Percentiles rank a stretch among this genome's conserved stretches.
Conservation (phyloP, 2,113 vertebrate genomes). For the Sisor rabdophorus region DNA sequence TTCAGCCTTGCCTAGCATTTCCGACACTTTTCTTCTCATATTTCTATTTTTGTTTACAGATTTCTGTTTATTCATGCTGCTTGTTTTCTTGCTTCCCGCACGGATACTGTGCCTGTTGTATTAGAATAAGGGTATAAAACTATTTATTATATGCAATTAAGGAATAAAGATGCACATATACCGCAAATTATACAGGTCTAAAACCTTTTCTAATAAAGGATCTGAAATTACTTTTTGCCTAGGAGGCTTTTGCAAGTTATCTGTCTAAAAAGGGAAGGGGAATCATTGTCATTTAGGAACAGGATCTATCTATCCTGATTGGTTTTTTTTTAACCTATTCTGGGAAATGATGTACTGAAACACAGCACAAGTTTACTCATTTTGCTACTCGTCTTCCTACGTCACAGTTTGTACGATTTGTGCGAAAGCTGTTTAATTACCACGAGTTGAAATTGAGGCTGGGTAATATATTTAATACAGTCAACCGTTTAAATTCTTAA, state of each 20-base stretch:
- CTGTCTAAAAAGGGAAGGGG: not conserved
- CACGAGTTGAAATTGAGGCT: not conserved
- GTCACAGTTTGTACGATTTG: not conserved
- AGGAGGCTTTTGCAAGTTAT: not conserved
- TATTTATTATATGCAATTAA: too few species aligned
- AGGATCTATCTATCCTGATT: not conserved
- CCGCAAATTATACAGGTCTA: not conserved
- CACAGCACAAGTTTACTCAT: not conserved
- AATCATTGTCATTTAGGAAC: not conserved
- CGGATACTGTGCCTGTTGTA: too few species aligned
- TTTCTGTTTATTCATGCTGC: too few species aligned
- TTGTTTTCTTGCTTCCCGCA: too few species aligned
- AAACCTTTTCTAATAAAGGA: slow-evolving; percentile 14
- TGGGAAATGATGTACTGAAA: too few species aligned
- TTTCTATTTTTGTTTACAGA: too few species aligned
- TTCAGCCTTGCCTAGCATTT: too few species aligned
- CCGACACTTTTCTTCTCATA: too few species aligned
- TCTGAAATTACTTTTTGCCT: not conserved
- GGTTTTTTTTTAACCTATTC: not conserved
- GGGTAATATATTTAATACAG: not conserved
- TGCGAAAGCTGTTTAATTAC: slow-evolving; percentile 10
- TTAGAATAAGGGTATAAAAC: too few species aligned
- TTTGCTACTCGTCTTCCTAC: not conserved
- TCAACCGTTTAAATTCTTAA: not conserved
- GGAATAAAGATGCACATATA: too few species aligned